Evolutionary conservation across 2,113 vertebrate genomes (phyloP).

Genomic region (Eulemur rufifrons): DNA sequence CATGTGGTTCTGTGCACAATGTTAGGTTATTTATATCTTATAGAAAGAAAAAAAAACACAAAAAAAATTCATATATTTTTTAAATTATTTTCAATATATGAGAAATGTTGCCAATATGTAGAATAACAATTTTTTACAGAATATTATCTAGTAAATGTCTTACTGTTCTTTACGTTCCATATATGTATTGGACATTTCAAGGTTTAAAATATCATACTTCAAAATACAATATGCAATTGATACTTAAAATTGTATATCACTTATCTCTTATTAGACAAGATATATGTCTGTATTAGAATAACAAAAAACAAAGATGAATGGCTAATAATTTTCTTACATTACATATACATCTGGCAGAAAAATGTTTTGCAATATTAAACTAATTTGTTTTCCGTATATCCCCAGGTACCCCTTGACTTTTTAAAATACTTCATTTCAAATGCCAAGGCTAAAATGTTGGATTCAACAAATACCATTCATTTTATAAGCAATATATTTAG

Average conservation of each 20-base stretch:
- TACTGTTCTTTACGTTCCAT: background rate
- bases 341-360: background rate
- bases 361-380: background rate
- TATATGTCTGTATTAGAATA: background rate
- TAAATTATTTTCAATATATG: background rate
- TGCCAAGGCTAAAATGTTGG: background rate
- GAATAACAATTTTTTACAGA: background rate
- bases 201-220: background rate
- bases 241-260: background rate
- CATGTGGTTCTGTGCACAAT: background rate
- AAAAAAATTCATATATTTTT: background rate
- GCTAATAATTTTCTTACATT: background rate
- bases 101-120: background rate
- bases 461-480: background rate
- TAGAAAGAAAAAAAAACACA: background rate
- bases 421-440: constrained; percentile 6
- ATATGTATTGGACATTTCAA: background rate
- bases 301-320: background rate
- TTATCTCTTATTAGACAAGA: background rate
- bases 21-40: background rate
- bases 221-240: background rate
- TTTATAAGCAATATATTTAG: background rate
- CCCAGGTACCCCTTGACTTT: background rate
- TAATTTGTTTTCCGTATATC: background rate
- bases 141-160: background rate